Conservation (phyloP, 2,797 vertebrate species). For the Sorex maritimensis region DNA sequence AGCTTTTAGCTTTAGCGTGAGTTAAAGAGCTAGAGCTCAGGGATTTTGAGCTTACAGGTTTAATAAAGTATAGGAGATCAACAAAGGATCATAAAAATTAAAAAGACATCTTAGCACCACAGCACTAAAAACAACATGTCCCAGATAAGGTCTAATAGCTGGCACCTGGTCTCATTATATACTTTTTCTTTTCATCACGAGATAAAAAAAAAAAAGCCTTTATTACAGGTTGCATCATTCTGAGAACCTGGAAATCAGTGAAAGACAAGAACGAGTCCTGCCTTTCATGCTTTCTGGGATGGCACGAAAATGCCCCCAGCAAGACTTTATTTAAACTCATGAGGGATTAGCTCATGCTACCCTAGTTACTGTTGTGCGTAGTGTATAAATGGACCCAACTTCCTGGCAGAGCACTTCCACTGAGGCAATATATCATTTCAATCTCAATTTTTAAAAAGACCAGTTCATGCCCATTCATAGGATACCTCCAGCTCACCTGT, state of each 20-base stretch:
- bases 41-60: constrained; percentile 58
- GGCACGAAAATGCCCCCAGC: constrained; percentile 16
- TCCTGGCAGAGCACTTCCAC: background rate
- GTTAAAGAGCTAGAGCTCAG: background rate
- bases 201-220: background rate
- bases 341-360: background rate
- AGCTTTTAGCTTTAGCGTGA: constrained; percentile 41
- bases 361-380: background rate
- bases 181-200: background rate
- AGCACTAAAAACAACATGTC: background rate
- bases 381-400: background rate
- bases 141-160: background rate
- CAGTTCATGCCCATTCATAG: background rate
- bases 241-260: background rate
- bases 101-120: constrained; percentile 23
- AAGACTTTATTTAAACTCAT: constrained; percentile 25
- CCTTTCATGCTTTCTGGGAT: background rate
- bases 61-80: constrained; percentile 40
- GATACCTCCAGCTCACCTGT: background rate
- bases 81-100: constrained; percentile 47
- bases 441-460: background rate
- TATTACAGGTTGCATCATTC: background rate
- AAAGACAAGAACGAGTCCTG: background rate
- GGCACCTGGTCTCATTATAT: background rate
- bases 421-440: background rate